Evolutionary conservation across 1,140 invertebrate genomes (phyloP).

Genomic region (Steinernema feltiae): DNA sequence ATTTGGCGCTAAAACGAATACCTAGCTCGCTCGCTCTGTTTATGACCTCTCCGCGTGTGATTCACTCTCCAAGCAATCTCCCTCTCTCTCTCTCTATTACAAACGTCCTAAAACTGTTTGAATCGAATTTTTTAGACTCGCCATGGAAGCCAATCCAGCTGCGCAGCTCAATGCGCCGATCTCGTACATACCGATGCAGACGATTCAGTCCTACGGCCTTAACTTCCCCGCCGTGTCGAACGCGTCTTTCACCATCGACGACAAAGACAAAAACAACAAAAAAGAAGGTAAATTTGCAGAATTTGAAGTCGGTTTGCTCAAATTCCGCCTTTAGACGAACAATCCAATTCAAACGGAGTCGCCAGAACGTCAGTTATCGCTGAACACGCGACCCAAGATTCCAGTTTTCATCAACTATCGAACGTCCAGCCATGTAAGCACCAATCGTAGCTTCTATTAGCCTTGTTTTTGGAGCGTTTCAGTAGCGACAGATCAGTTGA

Average conservation of each 20-base stretch:
- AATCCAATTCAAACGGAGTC: neutral
- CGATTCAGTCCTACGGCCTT: neutral
- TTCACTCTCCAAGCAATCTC: no score
- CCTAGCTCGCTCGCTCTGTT: no score
- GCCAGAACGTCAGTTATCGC: neutral
- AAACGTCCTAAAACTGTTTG: no score
- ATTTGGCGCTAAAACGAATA: no score
- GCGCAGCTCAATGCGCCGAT: neutral
- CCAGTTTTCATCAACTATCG: neutral
- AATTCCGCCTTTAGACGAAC: no score
- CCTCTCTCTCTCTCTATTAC: no score
- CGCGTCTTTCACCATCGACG: neutral
- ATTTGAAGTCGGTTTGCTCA: no score
- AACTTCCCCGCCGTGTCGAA: neutral
- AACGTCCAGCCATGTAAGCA: neutral
- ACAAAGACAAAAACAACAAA: neutral
- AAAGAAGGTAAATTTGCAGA: neutral
- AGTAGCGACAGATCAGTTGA: no score
- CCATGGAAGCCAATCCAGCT: constrained; percentile 7
- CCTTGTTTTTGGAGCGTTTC: no score
- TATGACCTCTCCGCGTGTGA: no score
- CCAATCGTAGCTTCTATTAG: no score
- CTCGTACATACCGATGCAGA: neutral
- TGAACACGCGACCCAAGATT: neutral
- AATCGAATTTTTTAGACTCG: neutral